phyloP scores from a whole-genome alignment of 2,113 vertebrate species.

The Benitochromis conjunctus region DNA sequence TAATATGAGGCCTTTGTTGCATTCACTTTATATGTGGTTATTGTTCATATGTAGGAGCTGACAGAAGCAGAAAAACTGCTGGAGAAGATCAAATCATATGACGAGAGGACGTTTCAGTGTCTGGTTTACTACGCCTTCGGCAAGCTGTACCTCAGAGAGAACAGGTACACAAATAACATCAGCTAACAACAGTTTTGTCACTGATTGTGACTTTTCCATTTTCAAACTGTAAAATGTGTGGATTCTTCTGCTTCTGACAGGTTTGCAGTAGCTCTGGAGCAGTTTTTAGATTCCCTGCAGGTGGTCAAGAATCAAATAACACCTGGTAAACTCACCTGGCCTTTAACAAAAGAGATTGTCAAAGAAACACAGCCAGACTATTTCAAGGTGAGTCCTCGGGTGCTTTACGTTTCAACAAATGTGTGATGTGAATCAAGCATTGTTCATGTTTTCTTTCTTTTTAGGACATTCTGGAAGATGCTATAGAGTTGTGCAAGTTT shows the following conservation, averaged over 20 bases:
- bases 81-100: slow-evolving; percentile 75
- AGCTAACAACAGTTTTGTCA: not conserved
- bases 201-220: not conserved
- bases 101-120: slow-evolving; percentile 79
- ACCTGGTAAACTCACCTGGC: slow-evolving; percentile 89
- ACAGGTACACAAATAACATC: slow-evolving; percentile 73
- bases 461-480: slow-evolving; percentile 76
- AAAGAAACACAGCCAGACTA: slow-evolving; percentile 81
- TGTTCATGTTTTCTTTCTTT: not conserved
- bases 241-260: slow-evolving; percentile 54
- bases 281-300: slow-evolving; percentile 80
- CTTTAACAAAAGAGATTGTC: slow-evolving; percentile 80
- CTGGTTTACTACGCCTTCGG: slow-evolving; percentile 86
- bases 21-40: not conserved
- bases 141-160: slow-evolving; percentile 83
- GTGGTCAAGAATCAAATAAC: slow-evolving; percentile 80
- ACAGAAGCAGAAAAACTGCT: slow-evolving; percentile 79
- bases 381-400: slow-evolving; percentile 75
- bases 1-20: not conserved
- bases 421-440: not conserved
- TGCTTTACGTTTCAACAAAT: not conserved
- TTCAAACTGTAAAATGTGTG: not conserved
- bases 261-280: slow-evolving; percentile 79
- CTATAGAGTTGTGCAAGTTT: slow-evolving; percentile 84
- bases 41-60: slow-evolving; percentile 74